Base-by-base conservation (phyloP, 2,113 vertebrate species). In the Rhinoderma darwinii region DNA sequence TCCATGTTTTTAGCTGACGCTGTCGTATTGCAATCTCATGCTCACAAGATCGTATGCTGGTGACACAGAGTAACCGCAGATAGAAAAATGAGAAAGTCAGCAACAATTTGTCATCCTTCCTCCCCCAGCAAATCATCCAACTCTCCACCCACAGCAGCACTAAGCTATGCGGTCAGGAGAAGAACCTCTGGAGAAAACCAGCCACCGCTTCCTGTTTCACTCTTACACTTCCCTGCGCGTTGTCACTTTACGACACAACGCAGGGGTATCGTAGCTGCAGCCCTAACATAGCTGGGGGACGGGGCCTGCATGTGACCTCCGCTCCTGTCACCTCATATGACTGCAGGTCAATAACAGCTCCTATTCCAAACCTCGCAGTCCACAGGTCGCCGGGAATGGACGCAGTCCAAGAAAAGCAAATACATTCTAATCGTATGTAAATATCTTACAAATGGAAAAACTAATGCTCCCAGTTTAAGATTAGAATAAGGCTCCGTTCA, bases 131-230 rank as follows among this genome's bases (percentile, higher is more conserved):
- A 80, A 12, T 35, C 35, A 41, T 76, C 50, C 11, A 30, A 63
- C n/a, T 10, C 20, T 22, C 35, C 83, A 17, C 51, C 51, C 30
- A 30, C 50, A 39, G 32, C 11, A 18, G n/a, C 50, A 15, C 59
- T 37, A 41, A 35, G 43, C 22, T 20, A 15, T 77, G 84, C 7
- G 84, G 84, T 70, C 54, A 68, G 20, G 17, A 17, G 18, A 18
- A 30, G n/a, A 82, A 84, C 82, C 82, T 14, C 82, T 39, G 54
- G 43, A 47, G 30, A 54, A 70, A 85, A 68, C 56, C 74, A 35
- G 30, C 37, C 39, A 73, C 66, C 44, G 44, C 54, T 78, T 85
- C 39, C 56, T 68, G 27, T 66, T 77, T 61, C 72, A 51, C 18
- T 63, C 7, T 4, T 76, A 30, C n/a, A 66, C 84, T 85, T 85